Percentiles rank a stretch among this genome's conserved stretches.
Conservation (phyloP, 2,113 vertebrate species). For the Mesocricetus auratus region DNA sequence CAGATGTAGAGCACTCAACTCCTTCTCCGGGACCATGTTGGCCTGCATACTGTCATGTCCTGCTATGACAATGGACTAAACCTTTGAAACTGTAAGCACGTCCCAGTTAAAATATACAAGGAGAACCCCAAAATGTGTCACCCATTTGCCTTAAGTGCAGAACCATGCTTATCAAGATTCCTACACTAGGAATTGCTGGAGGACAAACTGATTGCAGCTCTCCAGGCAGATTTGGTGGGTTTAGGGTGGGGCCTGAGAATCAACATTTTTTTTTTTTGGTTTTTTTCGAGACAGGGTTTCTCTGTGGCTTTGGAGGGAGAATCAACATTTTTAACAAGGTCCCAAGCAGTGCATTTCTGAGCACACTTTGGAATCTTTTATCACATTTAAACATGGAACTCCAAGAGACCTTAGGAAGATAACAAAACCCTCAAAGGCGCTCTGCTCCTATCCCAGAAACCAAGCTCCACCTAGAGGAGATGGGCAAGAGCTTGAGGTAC, state of each 20-base stretch:
- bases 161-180: background rate
- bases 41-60: too few species aligned
- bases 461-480: background rate
- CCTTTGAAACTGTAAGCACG: background rate
- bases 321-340: background rate
- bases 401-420: background rate
- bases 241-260: background rate
- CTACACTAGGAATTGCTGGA: background rate
- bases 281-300: too few species aligned
- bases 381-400: conserved; percentile 30
- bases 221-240: background rate
- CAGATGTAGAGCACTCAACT: too few species aligned
- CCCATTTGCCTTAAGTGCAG: background rate
- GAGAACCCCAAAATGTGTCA: background rate
- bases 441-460: background rate
- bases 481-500: background rate
- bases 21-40: too few species aligned
- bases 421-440: background rate
- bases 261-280: background rate
- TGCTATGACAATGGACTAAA: too few species aligned
- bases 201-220: background rate
- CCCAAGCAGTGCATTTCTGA: background rate
- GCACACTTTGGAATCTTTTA: background rate
- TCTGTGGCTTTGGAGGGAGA: too few species aligned
- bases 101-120: background rate